Evolutionary conservation across 2,888 invertebrate species (phyloP).

Genomic region (Anaspis maculata): DNA sequence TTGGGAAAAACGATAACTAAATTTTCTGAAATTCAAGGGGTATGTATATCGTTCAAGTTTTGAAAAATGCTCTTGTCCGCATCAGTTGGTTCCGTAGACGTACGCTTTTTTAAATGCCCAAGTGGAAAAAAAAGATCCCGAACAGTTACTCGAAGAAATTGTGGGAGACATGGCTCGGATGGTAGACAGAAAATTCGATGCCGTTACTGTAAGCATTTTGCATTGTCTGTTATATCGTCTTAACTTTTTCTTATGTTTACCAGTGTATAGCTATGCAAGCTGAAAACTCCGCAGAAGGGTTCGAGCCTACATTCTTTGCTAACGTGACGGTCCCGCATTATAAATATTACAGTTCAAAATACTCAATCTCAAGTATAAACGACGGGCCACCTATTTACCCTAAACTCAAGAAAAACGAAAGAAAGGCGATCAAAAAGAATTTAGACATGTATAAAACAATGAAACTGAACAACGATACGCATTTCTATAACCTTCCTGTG

Average conservation of each 20-base stretch:
- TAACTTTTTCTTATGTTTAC: too few relatives aligned
- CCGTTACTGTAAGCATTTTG: constrained; percentile 62
- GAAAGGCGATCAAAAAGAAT: constrained; percentile 17
- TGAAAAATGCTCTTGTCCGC: neutral
- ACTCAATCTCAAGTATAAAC: constrained; percentile 45
- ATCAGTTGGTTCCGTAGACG: constrained; percentile 49
- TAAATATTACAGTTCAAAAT: constrained; percentile 76
- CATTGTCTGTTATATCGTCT: neutral
- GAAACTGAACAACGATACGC: constrained; percentile 61
- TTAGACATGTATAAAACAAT: constrained; percentile 48
- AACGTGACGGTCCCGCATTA: constrained; percentile 33
- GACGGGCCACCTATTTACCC: too few relatives aligned
- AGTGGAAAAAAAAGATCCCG: constrained; percentile 72
- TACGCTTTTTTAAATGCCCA: constrained; percentile 71
- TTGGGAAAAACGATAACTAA: constrained; percentile 70
- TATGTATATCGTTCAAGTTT: constrained; percentile 41
- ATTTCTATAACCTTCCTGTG: constrained; percentile 77
- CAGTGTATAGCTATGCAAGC: constrained; percentile 72
- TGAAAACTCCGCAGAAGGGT: constrained; percentile 58
- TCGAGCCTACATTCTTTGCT: constrained; percentile 48
- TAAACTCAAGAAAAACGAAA: too few relatives aligned
- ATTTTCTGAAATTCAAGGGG: constrained; percentile 65
- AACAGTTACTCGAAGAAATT: constrained; percentile 68
- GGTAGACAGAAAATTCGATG: constrained; percentile 81
- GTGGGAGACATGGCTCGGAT: constrained; percentile 75